A percentile compares a stretch with the other conserved stretches of the same genome.
These are phyloP conservation scores for Lepus timidus DNA, from an alignment of 2,113 vertebrate genomes.

Conservation along the genomic window DNA sequence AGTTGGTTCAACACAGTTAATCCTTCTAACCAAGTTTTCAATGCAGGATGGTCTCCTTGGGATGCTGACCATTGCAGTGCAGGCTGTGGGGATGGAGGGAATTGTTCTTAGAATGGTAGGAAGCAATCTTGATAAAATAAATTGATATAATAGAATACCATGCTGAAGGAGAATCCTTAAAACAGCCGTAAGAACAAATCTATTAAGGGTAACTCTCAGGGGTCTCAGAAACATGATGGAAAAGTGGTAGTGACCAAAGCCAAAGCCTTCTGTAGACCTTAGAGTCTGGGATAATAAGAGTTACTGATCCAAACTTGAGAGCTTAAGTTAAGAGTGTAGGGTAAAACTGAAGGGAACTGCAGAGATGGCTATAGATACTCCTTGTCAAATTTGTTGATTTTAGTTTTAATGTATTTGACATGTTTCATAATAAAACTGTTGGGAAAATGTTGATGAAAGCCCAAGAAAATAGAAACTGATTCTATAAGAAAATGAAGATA, in stretches of 20 bases:
- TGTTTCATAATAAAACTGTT: slow-evolving; percentile 29
- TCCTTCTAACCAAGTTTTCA: not conserved
- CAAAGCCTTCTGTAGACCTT: not conserved
- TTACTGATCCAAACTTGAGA: not conserved
- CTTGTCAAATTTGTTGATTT: not conserved
- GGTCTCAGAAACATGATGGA: not conserved
- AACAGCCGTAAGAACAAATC: not conserved
- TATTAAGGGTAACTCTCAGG: not conserved
- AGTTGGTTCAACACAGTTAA: not conserved
- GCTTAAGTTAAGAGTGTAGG: not conserved
- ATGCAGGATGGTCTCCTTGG: not conserved
- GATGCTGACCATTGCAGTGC: not conserved
- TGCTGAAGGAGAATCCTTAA: not conserved
- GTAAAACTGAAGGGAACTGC: not conserved
- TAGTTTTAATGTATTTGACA: not conserved
- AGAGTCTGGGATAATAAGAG: not conserved
- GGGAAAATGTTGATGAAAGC: not conserved
- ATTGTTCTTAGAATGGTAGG: not conserved
- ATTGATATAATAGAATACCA: not conserved
- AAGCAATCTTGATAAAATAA: not conserved
- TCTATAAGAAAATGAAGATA: not conserved
- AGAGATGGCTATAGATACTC: not conserved
- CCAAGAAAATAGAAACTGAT: not conserved
- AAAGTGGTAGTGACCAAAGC: not conserved
- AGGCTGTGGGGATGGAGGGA: not conserved